Evolutionary conservation across 2,797 vertebrate species (phyloP).

Genomic region (Takifugu ocellatus): DNA sequence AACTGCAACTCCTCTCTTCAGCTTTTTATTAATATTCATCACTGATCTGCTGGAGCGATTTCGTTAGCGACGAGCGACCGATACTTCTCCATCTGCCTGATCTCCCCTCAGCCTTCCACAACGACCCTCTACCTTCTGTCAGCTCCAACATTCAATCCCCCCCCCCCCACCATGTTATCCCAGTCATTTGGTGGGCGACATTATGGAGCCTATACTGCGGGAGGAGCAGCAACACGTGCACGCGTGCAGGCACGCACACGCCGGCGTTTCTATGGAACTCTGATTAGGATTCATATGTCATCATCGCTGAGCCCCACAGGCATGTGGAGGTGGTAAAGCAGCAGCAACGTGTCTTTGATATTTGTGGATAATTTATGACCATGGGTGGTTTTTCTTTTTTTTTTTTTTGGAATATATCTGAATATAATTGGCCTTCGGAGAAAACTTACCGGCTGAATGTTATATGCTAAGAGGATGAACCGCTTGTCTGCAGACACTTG

Average conservation of each 20-base stretch:
- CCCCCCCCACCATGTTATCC: slow-evolving; percentile 38
- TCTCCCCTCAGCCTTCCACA: slow-evolving; percentile 30
- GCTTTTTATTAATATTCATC: slow-evolving; percentile 62
- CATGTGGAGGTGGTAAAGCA: slow-evolving; percentile 8
- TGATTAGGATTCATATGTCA: slow-evolving; percentile 49
- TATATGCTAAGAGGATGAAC: slow-evolving; percentile 78
- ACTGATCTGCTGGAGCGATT: slow-evolving; percentile 38
- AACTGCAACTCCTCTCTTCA: slow-evolving; percentile 48
- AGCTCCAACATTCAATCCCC: slow-evolving; percentile 65
- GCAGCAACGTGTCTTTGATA: slow-evolving; percentile 36
- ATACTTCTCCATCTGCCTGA: slow-evolving; percentile 47
- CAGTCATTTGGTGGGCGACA: slow-evolving; percentile 31
- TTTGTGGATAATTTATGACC: slow-evolving; percentile 32
- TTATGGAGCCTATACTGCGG: slow-evolving; percentile 43
- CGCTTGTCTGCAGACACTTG: slow-evolving; percentile 80
- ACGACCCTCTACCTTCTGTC: slow-evolving; percentile 36
- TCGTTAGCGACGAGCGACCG: slow-evolving; percentile 59
- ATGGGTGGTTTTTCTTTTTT: slow-evolving; percentile 17
- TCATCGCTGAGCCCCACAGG: slow-evolving; percentile 26
- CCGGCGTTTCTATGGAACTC: slow-evolving; percentile 23
- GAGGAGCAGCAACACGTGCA: slow-evolving; percentile 32
- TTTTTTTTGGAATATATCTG: slow-evolving; percentile 12
- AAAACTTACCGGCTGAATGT: slow-evolving; percentile 76
- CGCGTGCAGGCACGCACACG: not conserved
- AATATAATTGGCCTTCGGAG: slow-evolving; percentile 11